Base-by-base conservation (phyloP, 1,140 invertebrate genomes). In the Pristionchus pacificus region DNA sequence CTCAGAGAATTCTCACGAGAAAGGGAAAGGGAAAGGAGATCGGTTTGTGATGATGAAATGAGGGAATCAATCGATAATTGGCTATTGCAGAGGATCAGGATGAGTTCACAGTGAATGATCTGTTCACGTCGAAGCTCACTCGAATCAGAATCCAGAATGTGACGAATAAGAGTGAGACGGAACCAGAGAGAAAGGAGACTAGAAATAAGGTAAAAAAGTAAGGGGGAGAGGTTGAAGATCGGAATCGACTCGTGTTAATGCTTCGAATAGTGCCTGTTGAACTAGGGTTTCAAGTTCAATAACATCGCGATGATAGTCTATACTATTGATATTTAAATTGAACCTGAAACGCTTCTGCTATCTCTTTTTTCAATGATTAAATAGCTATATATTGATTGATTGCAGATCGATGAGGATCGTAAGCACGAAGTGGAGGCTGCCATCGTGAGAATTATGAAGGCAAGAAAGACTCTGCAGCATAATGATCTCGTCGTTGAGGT, bases 361-460 rank as follows among this genome's bases (percentile, higher is more conserved):
- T n/a, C n/a, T n/a, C n/a, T n/a, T n/a, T n/a, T n/a, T n/a, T n/a
- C n/a, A n/a, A n/a, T n/a, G n/a, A n/a, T n/a, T n/a, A n/a, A n/a
- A n/a, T n/a, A n/a, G n/a, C n/a, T n/a, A 6, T 55, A 68, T 19
- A 1, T 19, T 66, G 15, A 10, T 13, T 62, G 70, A 19, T 60
- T 63, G 19, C 33, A 81, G 81, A 78, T 97, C 15, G 96, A 99
- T 84, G 97, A 99, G 85, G 96, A 99, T 86, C 88, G 96, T 72
- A 98, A 98, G 86, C 95, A 98, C 85, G 96, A 98, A 87, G 98
- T 99, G 74, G 96, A 99, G 88, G 97, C 97, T 57, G 95, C 96
- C 57, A 97, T 99, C 83, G 97, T 99, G 61, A 89, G 97, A 80
- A 97, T 99, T 80, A 99, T 99, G 97, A 99, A 99, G 87, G 92